phyloP scores from a whole-genome alignment of 2,888 invertebrate genomes.

The Phorcus lineatus region DNA sequence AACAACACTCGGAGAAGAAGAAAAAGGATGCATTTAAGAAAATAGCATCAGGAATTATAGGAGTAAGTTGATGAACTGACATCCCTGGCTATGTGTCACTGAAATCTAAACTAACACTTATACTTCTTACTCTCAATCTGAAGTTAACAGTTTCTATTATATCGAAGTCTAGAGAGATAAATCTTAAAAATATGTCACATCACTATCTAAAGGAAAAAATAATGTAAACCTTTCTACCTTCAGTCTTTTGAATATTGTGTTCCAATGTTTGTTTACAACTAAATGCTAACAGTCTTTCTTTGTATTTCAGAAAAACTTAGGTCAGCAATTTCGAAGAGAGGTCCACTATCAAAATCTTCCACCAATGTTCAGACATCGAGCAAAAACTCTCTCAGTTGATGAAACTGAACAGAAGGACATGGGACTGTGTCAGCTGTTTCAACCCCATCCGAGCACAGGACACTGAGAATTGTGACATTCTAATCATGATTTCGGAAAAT shows the following conservation, averaged over 20 bases:
- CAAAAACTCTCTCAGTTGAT: conserved; percentile 40
- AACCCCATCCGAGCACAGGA: conserved; percentile 36
- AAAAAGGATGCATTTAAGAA: conserved; percentile 91
- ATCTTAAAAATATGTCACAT: too few relatives aligned
- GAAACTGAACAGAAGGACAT: conserved; percentile 52
- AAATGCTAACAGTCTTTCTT: too few relatives aligned
- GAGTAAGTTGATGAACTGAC: conserved; percentile 59
- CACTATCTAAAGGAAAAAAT: too few relatives aligned
- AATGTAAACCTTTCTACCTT: too few relatives aligned
- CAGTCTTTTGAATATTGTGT: too few relatives aligned
- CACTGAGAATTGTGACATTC: not conserved
- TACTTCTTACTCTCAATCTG: too few relatives aligned
- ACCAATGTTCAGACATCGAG: conserved; percentile 69
- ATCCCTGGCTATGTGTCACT: too few relatives aligned
- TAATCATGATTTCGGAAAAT: too few relatives aligned
- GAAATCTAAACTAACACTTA: too few relatives aligned
- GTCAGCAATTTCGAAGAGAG: conserved; percentile 91
- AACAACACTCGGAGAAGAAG: conserved; percentile 87
- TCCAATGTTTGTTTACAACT: too few relatives aligned
- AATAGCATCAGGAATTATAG: conserved; percentile 70
- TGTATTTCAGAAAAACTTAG: conserved; percentile 83
- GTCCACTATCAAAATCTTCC: conserved; percentile 91
- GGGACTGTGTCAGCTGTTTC: conserved; percentile 69
- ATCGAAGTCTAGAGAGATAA: too few relatives aligned
- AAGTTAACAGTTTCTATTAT: too few relatives aligned